Base-by-base conservation (phyloP, 2,113 vertebrate species). In the Tenrec ecaudatus region DNA sequence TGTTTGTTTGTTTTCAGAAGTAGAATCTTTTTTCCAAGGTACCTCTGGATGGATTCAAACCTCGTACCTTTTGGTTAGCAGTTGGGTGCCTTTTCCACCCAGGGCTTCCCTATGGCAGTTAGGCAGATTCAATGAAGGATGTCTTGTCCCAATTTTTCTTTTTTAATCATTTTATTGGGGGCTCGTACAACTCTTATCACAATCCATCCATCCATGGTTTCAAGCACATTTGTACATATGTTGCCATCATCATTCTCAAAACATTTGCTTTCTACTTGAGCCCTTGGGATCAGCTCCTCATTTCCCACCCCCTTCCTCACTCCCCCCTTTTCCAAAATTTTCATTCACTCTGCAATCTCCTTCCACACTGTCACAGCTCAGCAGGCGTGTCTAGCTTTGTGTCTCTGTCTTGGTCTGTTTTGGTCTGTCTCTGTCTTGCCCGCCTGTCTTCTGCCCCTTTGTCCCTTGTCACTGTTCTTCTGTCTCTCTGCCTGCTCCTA, bases 371-470 rank as follows among this genome's bases (percentile, higher is more conserved):
- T n/a, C 22, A 84, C 53, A 16, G 25, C 31, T 86, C 17, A 31
- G 40, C 69, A 82, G 31, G 6, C 17, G 66, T 82, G 0, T 57
- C 5, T 76, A 25, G 27, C 38, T 78, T 73, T 17, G 19, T 83
- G 68, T 25, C 84, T 94, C 53, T 36, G 15, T 78, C 62, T 23
- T 86, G 66, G 25, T 69, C 73, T 95, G 79, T n/a, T 58, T 68
- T 60, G 64, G 31, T 60, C 33, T 75, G 25, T 86, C 86, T 87
- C 15, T 31, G 53, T 12, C 64, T 25, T 86, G 68, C 62, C 73
- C 95, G 83, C 77, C 64, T 71, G 31, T 53, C 33, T 75, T 78
- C 89, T 71, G 53, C 76, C 23, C 27, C 31, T 82, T 87, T 87
- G 22, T 77, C 73, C 71, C 47, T 68, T 36, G 31, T 89, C 60